Base-by-base conservation (phyloP, 2,797 vertebrate species). In the Eurystomus glaucurus region DNA sequence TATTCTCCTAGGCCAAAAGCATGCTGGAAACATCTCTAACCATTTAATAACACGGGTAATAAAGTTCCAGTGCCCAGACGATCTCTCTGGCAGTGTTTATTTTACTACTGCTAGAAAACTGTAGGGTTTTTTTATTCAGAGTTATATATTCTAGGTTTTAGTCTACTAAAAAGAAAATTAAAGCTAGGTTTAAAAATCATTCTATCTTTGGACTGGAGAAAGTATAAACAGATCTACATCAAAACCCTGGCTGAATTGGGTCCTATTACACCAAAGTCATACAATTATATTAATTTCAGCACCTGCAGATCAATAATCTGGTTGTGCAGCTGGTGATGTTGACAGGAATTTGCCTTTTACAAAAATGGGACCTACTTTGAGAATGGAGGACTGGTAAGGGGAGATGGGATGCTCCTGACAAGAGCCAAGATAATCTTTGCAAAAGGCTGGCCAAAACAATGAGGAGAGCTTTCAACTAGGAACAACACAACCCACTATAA, bases 311-410 rank as follows among this genome's bases (percentile, higher is more conserved):
- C 5, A 43, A 60, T 91, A 92, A 39, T 95, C 71, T 96, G 68
- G 18, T 90, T 83, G 68, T 77, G 37, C 79, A 93, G 29, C 61
- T 96, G 93, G 50, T 89, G 45, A 60, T 60, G 25, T 55, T 93
- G 79, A 90, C 68, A 93, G 60, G 23, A 88, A 64, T 84, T 86
- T 93, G 74, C 39, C 72, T 96, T 94, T 90, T 79, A 81, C 6
- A 66, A 51, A 6, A 21, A 52, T 29, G 25, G 45, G 45, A 88
- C 18, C 18, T 5, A 46, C 33, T 86, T 50, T 91, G 54, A 93
- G 33, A 31, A 60, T 18, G 23, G 15, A 71, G n/a, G 57, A 45
- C 55, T 55, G 11, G 6, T 39, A 77, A 26, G 11, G 33, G 39
- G n/a, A 60, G 35, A 75, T 6, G 4, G n/a, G 14, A 77, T 48